Conservation (phyloP, 2,797 vertebrate genomes). For the Tapera naevia region DNA sequence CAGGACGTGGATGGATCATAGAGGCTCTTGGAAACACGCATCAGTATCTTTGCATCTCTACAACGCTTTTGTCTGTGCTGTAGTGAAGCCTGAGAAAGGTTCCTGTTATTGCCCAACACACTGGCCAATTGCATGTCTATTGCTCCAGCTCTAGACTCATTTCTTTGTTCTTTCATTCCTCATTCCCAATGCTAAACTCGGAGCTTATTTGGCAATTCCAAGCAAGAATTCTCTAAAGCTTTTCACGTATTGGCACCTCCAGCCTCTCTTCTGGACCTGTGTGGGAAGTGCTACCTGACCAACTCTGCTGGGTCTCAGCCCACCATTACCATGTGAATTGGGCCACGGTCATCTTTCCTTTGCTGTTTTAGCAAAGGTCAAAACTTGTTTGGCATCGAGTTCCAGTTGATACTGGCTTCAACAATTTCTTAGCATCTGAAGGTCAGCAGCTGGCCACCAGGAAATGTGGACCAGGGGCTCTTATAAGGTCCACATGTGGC, state of each 20-base stretch:
- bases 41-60: neutral
- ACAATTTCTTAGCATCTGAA: neutral
- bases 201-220: rapidly evolving
- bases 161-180: neutral
- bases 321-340: rapidly evolving
- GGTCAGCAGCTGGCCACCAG: neutral
- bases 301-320: neutral
- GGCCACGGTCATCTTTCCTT: neutral
- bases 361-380: neutral
- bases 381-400: neutral
- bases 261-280: neutral
- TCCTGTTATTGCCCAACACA: rapidly evolving
- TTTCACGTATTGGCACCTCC: neutral
- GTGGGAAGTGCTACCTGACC: neutral
- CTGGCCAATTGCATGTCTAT: neutral
- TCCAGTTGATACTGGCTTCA: neutral
- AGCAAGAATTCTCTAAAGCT: neutral
- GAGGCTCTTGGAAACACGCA: neutral
- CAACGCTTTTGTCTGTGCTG: neutral
- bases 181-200: neutral
- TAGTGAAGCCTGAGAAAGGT: neutral
- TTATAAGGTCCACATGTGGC: neutral
- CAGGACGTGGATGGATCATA: neutral
- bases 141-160: neutral
- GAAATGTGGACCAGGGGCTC: rapidly evolving